Evolutionary conservation across 2,797 vertebrate genomes (phyloP).

Genomic region (Gastrophryne carolinensis): DNA sequence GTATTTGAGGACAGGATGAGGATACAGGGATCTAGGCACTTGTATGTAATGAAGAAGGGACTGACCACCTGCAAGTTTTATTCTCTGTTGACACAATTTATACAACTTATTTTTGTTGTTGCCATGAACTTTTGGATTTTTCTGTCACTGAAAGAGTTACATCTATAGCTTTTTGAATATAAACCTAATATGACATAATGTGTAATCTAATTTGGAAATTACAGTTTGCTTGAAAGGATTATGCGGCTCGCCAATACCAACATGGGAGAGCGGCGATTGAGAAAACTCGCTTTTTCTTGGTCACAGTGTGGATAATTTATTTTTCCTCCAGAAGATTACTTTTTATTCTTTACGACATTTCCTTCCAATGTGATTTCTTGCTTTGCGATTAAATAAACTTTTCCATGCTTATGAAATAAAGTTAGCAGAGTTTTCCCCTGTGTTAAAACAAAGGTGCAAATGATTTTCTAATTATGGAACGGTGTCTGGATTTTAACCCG

Average conservation of each 20-base stretch:
- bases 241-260: conserved; percentile 78
- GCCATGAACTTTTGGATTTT: background rate
- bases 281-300: conserved; percentile 78
- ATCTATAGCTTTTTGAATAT: conserved; percentile 80
- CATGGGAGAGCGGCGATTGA: conserved; percentile 75
- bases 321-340: conserved; percentile 82
- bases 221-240: conserved; percentile 79
- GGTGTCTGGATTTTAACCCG: conserved; percentile 44
- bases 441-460: conserved; percentile 52
- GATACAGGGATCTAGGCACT: no score
- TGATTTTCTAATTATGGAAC: conserved; percentile 50
- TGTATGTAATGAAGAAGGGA: no score
- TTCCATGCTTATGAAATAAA: conserved; percentile 52
- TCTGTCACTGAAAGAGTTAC: conserved; percentile 55
- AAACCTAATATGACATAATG: conserved; percentile 86
- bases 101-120: no score
- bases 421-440: conserved; percentile 41
- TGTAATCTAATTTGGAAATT: conserved; percentile 85
- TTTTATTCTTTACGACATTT: conserved; percentile 77
- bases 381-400: conserved; percentile 75
- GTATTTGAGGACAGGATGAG: no score
- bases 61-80: no score
- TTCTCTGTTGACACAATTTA: no score
- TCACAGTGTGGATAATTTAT: conserved; percentile 78
- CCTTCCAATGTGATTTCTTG: conserved; percentile 72